phyloP scores from a whole-genome alignment of 2,113 vertebrate species.

The Chloropsis hardwickii region DNA sequence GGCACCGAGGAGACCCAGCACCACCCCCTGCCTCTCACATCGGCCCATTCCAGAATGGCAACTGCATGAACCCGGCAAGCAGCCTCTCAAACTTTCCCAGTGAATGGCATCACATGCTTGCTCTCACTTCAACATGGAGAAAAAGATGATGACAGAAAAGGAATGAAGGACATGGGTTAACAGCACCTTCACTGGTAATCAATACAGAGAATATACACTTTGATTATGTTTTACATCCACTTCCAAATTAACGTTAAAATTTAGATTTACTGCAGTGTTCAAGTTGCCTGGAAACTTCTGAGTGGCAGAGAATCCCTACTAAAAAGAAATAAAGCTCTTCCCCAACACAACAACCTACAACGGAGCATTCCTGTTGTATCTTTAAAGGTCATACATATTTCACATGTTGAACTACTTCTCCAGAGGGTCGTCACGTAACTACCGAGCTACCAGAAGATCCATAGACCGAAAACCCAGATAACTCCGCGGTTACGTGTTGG shows the following conservation, averaged over 20 bases:
- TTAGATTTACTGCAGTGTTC: neutral
- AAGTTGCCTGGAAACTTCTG: slow-evolving; percentile 46
- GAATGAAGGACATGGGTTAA: neutral
- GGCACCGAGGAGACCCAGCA: neutral
- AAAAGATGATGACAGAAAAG: neutral
- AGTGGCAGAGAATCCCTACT: neutral
- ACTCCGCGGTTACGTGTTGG: neutral
- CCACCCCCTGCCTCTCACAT: neutral
- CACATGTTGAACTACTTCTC: neutral
- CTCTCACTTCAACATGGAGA: neutral
- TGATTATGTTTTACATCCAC: neutral
- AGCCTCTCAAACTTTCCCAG: neutral
- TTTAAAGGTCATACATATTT: neutral
- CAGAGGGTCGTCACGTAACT: neutral
- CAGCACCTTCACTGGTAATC: neutral
- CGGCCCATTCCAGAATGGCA: neutral
- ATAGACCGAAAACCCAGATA: neutral
- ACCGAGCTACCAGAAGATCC: neutral
- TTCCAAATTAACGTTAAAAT: neutral
- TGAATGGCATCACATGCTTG: neutral
- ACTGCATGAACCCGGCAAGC: neutral
- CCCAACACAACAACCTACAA: neutral
- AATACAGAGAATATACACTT: neutral
- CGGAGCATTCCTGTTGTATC: neutral
- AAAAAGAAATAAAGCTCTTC: neutral